Evolutionary conservation across 1,140 invertebrate genomes (phyloP).

Genomic region (Megalopta genalis): DNA sequence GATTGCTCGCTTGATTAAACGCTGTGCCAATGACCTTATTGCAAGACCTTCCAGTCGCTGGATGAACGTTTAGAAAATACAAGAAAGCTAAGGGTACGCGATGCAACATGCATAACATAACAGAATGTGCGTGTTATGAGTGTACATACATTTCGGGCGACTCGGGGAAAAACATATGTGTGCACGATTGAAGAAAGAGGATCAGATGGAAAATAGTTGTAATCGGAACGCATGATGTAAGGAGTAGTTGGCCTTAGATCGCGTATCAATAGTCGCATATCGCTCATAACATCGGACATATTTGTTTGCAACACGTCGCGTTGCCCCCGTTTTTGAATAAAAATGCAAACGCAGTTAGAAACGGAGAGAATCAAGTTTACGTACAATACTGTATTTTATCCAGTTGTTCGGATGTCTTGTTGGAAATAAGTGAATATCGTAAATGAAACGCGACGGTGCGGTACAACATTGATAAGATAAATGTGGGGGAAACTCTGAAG

Average conservation of each 20-base stretch:
- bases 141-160: not conserved
- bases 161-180: too few relatives aligned
- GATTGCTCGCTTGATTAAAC: not conserved
- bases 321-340: not conserved
- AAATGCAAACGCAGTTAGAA: not conserved
- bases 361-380: too few relatives aligned
- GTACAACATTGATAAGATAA: not conserved
- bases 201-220: too few relatives aligned
- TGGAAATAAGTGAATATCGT: not conserved
- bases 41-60: not conserved
- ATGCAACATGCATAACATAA: too few relatives aligned
- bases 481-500: not conserved
- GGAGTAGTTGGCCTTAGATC: slow-evolving; percentile 38
- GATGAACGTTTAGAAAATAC: not conserved
- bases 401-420: not conserved
- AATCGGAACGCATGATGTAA: too few relatives aligned
- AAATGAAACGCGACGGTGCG: not conserved
- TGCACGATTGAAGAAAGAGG: too few relatives aligned
- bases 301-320: not conserved
- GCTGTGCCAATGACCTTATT: not conserved
- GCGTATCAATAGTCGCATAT: slow-evolving; percentile 10
- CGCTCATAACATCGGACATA: not conserved
- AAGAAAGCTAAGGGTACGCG: not conserved
- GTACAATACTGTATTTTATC: too few relatives aligned
- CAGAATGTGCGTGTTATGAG: not conserved